A percentile compares a stretch with the other conserved stretches of the same genome.
These are phyloP conservation scores for Sitta carolinensis DNA, from an alignment of 2,797 vertebrate genomes.

Conservation along the genomic window DNA sequence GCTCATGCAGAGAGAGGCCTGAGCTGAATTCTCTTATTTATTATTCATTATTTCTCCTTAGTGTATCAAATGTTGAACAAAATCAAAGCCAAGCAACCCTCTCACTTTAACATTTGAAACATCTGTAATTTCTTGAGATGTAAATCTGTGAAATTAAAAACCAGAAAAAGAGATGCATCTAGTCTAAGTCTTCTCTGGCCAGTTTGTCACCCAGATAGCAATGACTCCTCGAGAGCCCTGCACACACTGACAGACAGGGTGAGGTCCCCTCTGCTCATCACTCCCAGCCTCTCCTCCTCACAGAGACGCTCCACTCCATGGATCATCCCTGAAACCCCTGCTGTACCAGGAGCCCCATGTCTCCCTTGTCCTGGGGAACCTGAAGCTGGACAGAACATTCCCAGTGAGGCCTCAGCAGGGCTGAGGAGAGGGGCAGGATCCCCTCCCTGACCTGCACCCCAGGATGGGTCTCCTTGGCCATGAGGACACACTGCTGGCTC, in stretches of 20 bases:
- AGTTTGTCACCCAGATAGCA: neutral
- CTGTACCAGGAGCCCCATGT: neutral
- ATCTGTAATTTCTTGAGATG: neutral
- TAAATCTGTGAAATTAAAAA: constrained; percentile 12
- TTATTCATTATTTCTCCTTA: constrained; percentile 23
- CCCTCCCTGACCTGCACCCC: neutral
- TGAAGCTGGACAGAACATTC: too few relatives aligned
- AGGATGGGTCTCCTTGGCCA: neutral
- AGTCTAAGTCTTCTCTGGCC: neutral
- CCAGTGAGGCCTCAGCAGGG: neutral
- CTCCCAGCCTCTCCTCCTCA: neutral
- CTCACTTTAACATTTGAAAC: constrained; percentile 24
- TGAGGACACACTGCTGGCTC: neutral
- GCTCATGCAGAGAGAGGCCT: neutral
- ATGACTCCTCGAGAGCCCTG: neutral
- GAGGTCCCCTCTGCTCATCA: neutral
- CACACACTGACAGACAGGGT: neutral
- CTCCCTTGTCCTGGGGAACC: neutral
- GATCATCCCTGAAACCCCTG: fast-evolving
- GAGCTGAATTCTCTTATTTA: neutral
- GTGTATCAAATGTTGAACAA: neutral
- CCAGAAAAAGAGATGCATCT: constrained; percentile 10
- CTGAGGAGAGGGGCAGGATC: neutral
- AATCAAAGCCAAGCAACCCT: constrained; percentile 2
- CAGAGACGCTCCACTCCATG: neutral